A percentile compares a stretch with the other conserved stretches of the same genome.
These are phyloP conservation scores for Echiichthys vipera DNA, from an alignment of 2,797 vertebrate genomes.

Conservation along the genomic window DNA sequence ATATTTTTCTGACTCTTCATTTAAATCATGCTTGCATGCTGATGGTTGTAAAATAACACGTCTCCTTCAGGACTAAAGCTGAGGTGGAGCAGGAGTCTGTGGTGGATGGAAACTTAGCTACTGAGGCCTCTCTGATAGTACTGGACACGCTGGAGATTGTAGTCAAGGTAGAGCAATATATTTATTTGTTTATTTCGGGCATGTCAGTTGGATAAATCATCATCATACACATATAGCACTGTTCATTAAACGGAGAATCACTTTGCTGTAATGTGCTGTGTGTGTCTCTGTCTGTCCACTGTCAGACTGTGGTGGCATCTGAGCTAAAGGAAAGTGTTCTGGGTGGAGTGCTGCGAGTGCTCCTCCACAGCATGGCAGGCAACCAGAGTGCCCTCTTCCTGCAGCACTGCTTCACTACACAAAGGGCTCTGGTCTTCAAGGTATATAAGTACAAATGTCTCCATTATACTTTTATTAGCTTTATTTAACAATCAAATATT, in stretches of 20 bases:
- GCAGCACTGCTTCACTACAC: slow-evolving; percentile 93
- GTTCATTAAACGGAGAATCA: background rate
- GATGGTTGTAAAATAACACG: slow-evolving; percentile 7
- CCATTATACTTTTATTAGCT: background rate
- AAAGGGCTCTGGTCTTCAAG: slow-evolving; percentile 92
- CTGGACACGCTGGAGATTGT: slow-evolving; percentile 92
- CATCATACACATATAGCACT: background rate
- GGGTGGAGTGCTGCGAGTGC: slow-evolving; percentile 89
- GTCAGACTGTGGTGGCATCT: slow-evolving; percentile 85
- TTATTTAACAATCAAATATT: background rate
- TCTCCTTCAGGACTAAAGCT: slow-evolving; percentile 86
- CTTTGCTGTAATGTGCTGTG: slow-evolving; percentile 3
- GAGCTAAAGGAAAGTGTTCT: slow-evolving; percentile 93
- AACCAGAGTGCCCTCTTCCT: slow-evolving; percentile 93
- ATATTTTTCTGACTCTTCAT: background rate
- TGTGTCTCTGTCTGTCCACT: slow-evolving; percentile 57
- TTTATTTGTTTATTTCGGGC: no score
- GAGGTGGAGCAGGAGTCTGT: slow-evolving; percentile 93
- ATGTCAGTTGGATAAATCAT: no score
- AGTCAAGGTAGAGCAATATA: slow-evolving; percentile 90
- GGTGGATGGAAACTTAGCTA: slow-evolving; percentile 92
- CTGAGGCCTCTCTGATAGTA: slow-evolving; percentile 90
- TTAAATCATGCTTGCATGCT: background rate
- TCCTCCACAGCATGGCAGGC: slow-evolving; percentile 91
- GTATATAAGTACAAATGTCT: slow-evolving; percentile 26